Evolutionary conservation across 2,797 vertebrate genomes (phyloP), one percentile per base, ranked within the genome.

Genomic region (Ptychobarbus kaznakovi): DNA sequence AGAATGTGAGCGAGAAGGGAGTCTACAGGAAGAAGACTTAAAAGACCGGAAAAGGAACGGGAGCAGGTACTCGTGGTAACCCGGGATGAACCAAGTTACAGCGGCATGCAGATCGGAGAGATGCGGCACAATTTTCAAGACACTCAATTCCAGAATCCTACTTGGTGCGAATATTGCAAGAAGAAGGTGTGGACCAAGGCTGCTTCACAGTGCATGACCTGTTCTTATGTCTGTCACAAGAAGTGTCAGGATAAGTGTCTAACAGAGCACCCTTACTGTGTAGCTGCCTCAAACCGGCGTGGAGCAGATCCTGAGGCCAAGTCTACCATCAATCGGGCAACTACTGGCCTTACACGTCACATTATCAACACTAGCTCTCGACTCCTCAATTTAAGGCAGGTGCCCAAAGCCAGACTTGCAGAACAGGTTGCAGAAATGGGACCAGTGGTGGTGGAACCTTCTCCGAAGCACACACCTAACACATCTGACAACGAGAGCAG

Each of bases 141-240:
- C 88, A 99, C 98, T 13, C 98, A 99, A 92, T 99, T 99, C 91
- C 98, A 99, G 93, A 99, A 99, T 90, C 98, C 98, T 40, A 99
- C 97, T 3, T 98, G 97, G 96, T 99, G 98, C n/a, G 98, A 99
- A 87, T 98, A 99, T 91, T 99, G 98, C 92, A 99, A 98, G 93
- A 98, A 97, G 91, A 99, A 99, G 85, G 98, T 99, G 0, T 99
- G 98, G 98, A 99, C 98, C 89, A 99, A 99, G 95, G 98, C 98
- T 0, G 98, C 98, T 22, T 99, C 98, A 0, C 98, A 99, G 91
- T 99, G 98, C 91, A 97, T 99, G 93, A 92, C 95, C 87, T 99
- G 98, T 88, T 93, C 97, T 84, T 99, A 99, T 0, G 97, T 99
- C 89, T 99, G 98, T 93, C 98, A 99, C 94, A 99, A 99, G 93